Conservation (phyloP, 2,113 vertebrate genomes). For the Stegastes partitus region DNA sequence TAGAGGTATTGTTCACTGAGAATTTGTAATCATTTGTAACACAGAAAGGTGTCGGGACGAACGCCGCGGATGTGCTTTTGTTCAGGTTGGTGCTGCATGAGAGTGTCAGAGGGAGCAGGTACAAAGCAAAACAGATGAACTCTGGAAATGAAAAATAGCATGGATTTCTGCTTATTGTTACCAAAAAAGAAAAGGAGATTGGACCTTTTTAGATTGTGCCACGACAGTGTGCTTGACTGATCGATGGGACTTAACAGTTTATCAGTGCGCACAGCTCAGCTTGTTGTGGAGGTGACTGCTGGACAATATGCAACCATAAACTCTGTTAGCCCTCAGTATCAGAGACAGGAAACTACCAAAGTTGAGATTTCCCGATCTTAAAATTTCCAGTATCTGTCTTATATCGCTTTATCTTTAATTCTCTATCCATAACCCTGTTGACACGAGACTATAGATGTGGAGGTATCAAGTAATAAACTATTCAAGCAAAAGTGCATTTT, state of each 20-base stretch:
- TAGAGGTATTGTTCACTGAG: slow-evolving; percentile 13
- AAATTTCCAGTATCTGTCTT: too few species aligned
- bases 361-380: too few species aligned
- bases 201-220: slow-evolving; percentile 85
- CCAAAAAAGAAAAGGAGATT: slow-evolving; percentile 83
- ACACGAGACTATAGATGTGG: too few species aligned
- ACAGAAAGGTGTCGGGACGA: slow-evolving; percentile 85
- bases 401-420: too few species aligned
- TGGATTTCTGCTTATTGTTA: slow-evolving; percentile 93
- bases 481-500: too few species aligned
- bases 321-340: too few species aligned
- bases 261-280: not conserved
- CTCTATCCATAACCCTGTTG: too few species aligned
- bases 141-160: slow-evolving; percentile 94
- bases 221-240: slow-evolving; percentile 84
- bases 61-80: slow-evolving; percentile 59
- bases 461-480: too few species aligned
- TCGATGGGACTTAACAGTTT: not conserved
- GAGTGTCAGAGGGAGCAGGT: slow-evolving; percentile 85
- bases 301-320: too few species aligned
- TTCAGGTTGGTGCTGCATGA: slow-evolving; percentile 4
- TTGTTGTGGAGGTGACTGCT: not conserved
- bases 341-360: not conserved
- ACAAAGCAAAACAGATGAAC: slow-evolving; percentile 87
- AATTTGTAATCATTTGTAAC: slow-evolving; percentile 32